Percentiles rank a stretch among this genome's conserved stretches.
Conservation (phyloP, 2,797 vertebrate species). For the Tamandua tetradactyla region DNA sequence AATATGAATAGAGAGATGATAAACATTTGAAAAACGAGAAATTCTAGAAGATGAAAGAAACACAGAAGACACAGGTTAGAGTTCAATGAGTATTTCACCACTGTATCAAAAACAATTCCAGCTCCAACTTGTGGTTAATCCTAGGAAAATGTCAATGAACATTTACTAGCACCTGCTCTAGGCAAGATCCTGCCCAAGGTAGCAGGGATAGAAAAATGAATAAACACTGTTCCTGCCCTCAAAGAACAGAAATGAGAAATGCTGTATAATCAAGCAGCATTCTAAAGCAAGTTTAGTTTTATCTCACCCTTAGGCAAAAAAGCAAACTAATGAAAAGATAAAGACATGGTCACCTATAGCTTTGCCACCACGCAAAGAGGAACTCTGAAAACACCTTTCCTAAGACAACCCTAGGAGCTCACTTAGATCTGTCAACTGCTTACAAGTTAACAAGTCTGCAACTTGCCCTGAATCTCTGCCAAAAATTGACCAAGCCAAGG, state of each 20-base stretch:
- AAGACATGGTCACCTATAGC: not conserved
- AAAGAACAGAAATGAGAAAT: slow-evolving; percentile 2
- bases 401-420: not conserved
- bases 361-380: not conserved
- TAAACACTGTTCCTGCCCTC: not conserved
- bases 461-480: slow-evolving; percentile 19
- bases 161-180: not conserved
- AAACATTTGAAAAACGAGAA: slow-evolving; percentile 94
- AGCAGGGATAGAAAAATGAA: not conserved
- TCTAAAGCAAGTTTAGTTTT: not conserved
- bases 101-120: slow-evolving; percentile 15
- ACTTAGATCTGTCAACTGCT: not conserved
- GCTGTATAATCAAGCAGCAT: not conserved
- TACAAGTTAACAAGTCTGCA: slow-evolving; percentile 39
- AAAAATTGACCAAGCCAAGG: slow-evolving; percentile 43
- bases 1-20: slow-evolving; percentile 96
- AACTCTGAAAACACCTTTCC: slow-evolving; percentile 50
- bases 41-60: slow-evolving; percentile 87
- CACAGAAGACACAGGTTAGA: not conserved
- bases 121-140: not conserved
- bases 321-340: not conserved
- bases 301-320: not conserved
- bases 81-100: not conserved
- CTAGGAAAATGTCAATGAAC: slow-evolving; percentile 21
- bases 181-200: not conserved